These are phyloP conservation scores for Numida meleagris DNA, from an alignment of 2,113 vertebrate genomes.

Conservation along the genomic window DNA sequence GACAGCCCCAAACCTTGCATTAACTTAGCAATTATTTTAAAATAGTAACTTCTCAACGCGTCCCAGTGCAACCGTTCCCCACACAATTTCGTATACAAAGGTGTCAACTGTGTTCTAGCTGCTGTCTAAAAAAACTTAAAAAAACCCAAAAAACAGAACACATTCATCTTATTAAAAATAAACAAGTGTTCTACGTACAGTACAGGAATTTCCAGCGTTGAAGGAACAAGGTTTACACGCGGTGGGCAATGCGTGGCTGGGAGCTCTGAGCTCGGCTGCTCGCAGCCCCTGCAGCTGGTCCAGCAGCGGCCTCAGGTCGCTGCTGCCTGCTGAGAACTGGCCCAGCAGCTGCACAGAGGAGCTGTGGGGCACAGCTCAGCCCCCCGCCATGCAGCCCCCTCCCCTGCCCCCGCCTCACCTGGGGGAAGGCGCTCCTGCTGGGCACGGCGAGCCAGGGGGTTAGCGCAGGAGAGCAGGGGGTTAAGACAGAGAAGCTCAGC, in stretches of 20 bases:
- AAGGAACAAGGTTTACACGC: not conserved
- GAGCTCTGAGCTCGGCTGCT: not conserved
- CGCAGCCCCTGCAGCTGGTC: no score
- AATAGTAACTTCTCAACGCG: not conserved
- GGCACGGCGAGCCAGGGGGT: not conserved
- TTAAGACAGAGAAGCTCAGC: not conserved
- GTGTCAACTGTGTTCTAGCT: not conserved
- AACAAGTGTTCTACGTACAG: not conserved
- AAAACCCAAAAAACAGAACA: not conserved
- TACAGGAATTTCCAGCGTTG: not conserved
- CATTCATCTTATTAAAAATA: slow-evolving; percentile 3
- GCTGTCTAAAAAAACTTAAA: not conserved
- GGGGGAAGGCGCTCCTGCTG: not conserved
- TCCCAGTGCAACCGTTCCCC: not conserved
- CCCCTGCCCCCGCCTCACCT: no score
- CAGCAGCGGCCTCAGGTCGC: no score
- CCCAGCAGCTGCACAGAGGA: no score
- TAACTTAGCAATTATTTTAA: not conserved
- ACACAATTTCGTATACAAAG: not conserved
- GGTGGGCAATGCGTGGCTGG: not conserved
- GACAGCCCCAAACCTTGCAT: not conserved
- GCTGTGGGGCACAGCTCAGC: not conserved
- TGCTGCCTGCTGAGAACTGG: no score
- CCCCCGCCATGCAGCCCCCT: not conserved
- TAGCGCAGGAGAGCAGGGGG: not conserved